Conservation (phyloP, 2,888 invertebrate genomes). For the Drosophila tanythrix region DNA sequence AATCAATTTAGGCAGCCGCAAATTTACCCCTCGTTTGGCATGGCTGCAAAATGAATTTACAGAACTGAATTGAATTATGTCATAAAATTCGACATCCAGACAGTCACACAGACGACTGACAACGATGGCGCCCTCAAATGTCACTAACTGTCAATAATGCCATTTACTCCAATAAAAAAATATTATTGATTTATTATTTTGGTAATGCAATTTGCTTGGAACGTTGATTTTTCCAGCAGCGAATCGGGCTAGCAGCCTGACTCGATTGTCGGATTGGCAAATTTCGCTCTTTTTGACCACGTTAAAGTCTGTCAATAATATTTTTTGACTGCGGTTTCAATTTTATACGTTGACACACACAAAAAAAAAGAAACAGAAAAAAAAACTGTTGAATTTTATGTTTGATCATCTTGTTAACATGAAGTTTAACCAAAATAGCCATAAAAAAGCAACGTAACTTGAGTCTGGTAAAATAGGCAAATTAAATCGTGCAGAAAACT, state of each 20-base stretch:
- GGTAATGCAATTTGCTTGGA: constrained; percentile 68
- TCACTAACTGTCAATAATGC: constrained; percentile 62
- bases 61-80: constrained; percentile 69
- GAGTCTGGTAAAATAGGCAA: constrained; percentile 13
- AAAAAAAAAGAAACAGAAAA: neutral
- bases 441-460: constrained; percentile 25
- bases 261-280: constrained; percentile 11
- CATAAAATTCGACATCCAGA: constrained; percentile 53
- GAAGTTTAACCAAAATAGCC: constrained; percentile 9
- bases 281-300: constrained; percentile 4
- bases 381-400: neutral
- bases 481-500: constrained; percentile 72
- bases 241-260: constrained; percentile 10
- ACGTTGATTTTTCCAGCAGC: constrained; percentile 7
- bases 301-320: constrained; percentile 22
- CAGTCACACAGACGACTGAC: constrained; percentile 37
- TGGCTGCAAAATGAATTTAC: constrained; percentile 64
- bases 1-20: constrained; percentile 55
- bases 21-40: constrained; percentile 18
- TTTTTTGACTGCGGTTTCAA: neutral
- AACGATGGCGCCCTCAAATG: constrained; percentile 8
- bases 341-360: neutral
- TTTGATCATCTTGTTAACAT: constrained; percentile 26
- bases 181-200: constrained; percentile 77
- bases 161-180: constrained; percentile 63